Evolutionary conservation across 2,888 invertebrate genomes (phyloP).

Genomic region (Polymixis flavicincta): DNA sequence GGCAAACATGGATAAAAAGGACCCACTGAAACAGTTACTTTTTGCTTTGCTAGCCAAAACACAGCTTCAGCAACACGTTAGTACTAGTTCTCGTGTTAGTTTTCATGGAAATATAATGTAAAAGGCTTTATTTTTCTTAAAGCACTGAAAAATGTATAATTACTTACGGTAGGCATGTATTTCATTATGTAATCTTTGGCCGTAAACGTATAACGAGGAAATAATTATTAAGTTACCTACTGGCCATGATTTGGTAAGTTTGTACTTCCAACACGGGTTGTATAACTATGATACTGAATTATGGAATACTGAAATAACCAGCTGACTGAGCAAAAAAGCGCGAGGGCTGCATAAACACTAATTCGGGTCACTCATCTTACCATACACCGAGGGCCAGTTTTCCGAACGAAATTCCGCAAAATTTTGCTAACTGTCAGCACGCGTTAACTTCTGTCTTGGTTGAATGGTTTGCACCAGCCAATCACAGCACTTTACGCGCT

Average conservation of each 20-base stretch:
- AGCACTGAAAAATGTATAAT: slow-evolving; percentile 1
- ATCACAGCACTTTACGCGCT: not conserved
- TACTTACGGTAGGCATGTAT: slow-evolving; percentile 25
- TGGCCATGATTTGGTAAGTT: slow-evolving; percentile 64
- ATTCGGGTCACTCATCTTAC: slow-evolving; percentile 51
- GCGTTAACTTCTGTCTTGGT: not conserved
- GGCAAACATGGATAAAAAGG: slow-evolving; percentile 16
- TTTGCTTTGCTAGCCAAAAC: not conserved
- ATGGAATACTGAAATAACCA: slow-evolving; percentile 35
- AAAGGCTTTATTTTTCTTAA: not conserved
- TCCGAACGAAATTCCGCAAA: not conserved
- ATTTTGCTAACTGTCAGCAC: not conserved
- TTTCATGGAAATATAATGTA: not conserved
- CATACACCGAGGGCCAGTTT: slow-evolving; percentile 19
- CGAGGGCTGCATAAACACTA: slow-evolving; percentile 47
- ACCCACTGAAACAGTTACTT: slow-evolving; percentile 24
- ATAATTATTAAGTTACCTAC: slow-evolving; percentile 39
- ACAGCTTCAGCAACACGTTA: slow-evolving; percentile 6
- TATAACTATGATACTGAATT: slow-evolving; percentile 23
- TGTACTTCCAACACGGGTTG: slow-evolving; percentile 53
- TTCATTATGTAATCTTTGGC: slow-evolving; percentile 62
- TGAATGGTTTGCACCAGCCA: not conserved
- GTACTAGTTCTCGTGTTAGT: slow-evolving; percentile 2
- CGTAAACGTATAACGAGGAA: slow-evolving; percentile 33
- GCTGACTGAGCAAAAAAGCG: slow-evolving; percentile 55